Conservation (phyloP, 2,888 invertebrate genomes). For the Caenorhabditis wallacei region DNA sequence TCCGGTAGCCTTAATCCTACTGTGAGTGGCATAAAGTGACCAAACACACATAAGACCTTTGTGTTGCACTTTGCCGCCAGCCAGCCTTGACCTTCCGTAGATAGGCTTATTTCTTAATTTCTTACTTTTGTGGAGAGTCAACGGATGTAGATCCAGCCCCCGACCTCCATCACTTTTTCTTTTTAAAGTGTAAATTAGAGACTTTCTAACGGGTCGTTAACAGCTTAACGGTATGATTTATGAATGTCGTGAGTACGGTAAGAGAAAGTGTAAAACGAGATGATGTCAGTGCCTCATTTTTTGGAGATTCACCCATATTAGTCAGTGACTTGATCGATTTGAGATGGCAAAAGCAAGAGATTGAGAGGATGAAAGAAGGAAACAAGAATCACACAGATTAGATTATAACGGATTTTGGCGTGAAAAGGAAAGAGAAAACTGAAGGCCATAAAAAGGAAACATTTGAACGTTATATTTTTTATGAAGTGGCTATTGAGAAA, state of each 20-base stretch:
- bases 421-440: constrained; percentile 44
- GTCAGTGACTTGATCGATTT: constrained; percentile 56
- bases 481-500: constrained; percentile 39
- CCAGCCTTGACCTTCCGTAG: constrained; percentile 55
- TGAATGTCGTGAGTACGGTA: constrained; percentile 51
- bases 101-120: constrained; percentile 50
- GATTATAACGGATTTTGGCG: constrained; percentile 60
- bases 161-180: not conserved
- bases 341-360: constrained; percentile 47
- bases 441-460: constrained; percentile 59
- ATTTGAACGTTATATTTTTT: constrained; percentile 56
- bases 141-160: constrained; percentile 14
- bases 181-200: constrained; percentile 42
- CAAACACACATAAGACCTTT: constrained; percentile 62
- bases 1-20: constrained; percentile 35
- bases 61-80: constrained; percentile 58
- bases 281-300: constrained; percentile 60
- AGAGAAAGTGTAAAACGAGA: constrained; percentile 60
- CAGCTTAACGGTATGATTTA: constrained; percentile 57
- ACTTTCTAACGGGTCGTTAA: constrained; percentile 57
- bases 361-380: constrained; percentile 40
- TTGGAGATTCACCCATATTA: constrained; percentile 54
- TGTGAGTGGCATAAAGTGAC: constrained; percentile 54
- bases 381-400: constrained; percentile 61
- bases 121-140: constrained; percentile 38